phyloP scores from a whole-genome alignment of 2,888 invertebrate species.

The Leptopilina drosophilae region DNA sequence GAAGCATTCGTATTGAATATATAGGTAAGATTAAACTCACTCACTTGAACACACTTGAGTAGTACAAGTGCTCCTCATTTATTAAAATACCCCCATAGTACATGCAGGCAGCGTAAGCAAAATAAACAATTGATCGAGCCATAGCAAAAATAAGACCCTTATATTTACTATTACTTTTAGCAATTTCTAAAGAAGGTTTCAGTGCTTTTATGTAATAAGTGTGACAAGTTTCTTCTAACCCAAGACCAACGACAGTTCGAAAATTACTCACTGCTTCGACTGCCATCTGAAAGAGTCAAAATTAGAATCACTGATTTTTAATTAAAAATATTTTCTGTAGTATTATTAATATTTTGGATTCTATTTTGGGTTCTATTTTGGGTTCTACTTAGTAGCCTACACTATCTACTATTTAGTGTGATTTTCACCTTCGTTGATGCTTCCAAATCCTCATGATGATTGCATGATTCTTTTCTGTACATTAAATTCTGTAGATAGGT shows the following conservation, averaged over 20 bases:
- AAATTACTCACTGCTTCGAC: slow-evolving; percentile 89
- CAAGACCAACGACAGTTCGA: slow-evolving; percentile 86
- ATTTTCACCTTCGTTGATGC: slow-evolving; percentile 83
- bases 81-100: slow-evolving; percentile 86
- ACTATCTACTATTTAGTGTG: not conserved
- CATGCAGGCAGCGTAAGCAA: slow-evolving; percentile 85
- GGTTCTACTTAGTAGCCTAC: too few species aligned
- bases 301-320: too few species aligned
- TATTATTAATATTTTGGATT: too few species aligned
- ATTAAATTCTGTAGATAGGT: slow-evolving; percentile 84
- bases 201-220: slow-evolving; percentile 81
- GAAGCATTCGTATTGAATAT: too few species aligned
- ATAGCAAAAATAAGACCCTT: slow-evolving; percentile 85
- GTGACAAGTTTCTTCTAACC: slow-evolving; percentile 84
- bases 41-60: slow-evolving; percentile 83
- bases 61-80: slow-evolving; percentile 79
- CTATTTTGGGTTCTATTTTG: too few species aligned
- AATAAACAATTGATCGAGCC: slow-evolving; percentile 85
- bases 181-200: slow-evolving; percentile 80
- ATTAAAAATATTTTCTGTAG: too few species aligned
- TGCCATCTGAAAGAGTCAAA: slow-evolving; percentile 81
- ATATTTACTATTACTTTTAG: slow-evolving; percentile 81
- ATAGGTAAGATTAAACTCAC: slow-evolving; percentile 59
- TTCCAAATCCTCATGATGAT: slow-evolving; percentile 84
- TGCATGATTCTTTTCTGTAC: slow-evolving; percentile 83